These are phyloP conservation scores for Augochlora pura DNA, from an alignment of 1,140 invertebrate genomes.

Conservation along the genomic window DNA sequence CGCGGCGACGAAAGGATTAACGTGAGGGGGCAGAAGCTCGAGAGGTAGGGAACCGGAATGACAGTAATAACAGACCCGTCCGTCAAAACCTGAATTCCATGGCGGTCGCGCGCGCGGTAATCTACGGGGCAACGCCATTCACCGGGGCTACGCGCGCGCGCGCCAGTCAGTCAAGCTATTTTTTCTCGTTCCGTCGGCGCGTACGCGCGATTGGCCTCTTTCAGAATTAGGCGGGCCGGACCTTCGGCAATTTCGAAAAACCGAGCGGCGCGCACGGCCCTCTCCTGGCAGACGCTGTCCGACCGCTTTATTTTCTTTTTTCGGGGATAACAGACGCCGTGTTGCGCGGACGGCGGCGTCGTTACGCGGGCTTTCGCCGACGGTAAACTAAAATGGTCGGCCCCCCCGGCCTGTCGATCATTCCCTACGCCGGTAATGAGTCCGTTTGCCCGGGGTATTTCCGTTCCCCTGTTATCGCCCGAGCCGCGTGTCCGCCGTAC, in stretches of 20 bases:
- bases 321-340: conserved; percentile 9
- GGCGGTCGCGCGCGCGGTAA: conserved; percentile 43
- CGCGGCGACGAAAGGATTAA: conserved; percentile 62
- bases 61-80: conserved; percentile 73
- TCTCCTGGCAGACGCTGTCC: background rate
- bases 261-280: too few relatives aligned
- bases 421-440: conserved; percentile 6
- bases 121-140: conserved; percentile 61
- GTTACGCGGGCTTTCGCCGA: conserved; percentile 16
- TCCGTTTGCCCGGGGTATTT: conserved; percentile 12
- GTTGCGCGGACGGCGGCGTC: background rate
- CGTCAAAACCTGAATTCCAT: conserved; percentile 67
- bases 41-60: conserved; percentile 58
- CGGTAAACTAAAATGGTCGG: conserved; percentile 1
- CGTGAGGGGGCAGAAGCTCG: conserved; percentile 48
- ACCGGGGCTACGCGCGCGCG: too few relatives aligned
- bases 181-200: conserved; percentile 55
- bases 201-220: conserved; percentile 39
- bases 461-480: background rate
- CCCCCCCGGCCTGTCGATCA: conserved; percentile 25
- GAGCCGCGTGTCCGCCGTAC: too few relatives aligned
- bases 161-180: conserved; percentile 69
- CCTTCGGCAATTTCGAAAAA: conserved; percentile 46
- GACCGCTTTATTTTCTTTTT: conserved; percentile 10
- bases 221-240: conserved; percentile 36